Evolutionary conservation across 2,113 vertebrate species (phyloP).

Genomic region (Lophius piscatorius): DNA sequence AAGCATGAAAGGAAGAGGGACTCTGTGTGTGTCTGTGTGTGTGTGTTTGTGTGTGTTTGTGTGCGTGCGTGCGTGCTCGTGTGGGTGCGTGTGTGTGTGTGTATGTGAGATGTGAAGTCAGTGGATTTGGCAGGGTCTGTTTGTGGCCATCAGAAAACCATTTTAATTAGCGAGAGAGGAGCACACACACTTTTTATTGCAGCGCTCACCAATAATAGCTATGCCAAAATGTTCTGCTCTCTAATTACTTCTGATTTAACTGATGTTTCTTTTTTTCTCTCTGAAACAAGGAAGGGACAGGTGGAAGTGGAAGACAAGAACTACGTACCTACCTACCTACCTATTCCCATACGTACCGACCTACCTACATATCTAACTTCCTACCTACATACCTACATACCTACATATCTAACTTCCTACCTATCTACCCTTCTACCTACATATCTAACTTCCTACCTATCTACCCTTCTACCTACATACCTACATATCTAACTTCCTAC

Average conservation of each 20-base stretch:
- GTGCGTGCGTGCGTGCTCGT: too few relatives aligned
- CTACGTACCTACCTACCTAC: too few relatives aligned
- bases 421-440: too few relatives aligned
- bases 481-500: too few relatives aligned
- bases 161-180: slow-evolving; percentile 63
- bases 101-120: neutral
- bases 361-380: too few relatives aligned
- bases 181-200: slow-evolving; percentile 38
- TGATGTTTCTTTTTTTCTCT: slow-evolving; percentile 4
- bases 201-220: slow-evolving; percentile 46
- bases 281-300: neutral
- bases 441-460: too few relatives aligned
- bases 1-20: slow-evolving; percentile 20
- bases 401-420: too few relatives aligned
- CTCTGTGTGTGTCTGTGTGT: slow-evolving; percentile 9
- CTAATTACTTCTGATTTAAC: slow-evolving; percentile 51
- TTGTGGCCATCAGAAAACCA: slow-evolving; percentile 59
- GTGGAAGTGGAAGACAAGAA: neutral
- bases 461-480: too few relatives aligned
- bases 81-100: too few relatives aligned
- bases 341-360: too few relatives aligned
- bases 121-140: slow-evolving; percentile 43
- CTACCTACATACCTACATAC: too few relatives aligned
- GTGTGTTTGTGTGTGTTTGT: too few relatives aligned
- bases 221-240: slow-evolving; percentile 51